phyloP scores from a whole-genome alignment of 1,140 invertebrate species.

The Aphidius gifuensis region DNA sequence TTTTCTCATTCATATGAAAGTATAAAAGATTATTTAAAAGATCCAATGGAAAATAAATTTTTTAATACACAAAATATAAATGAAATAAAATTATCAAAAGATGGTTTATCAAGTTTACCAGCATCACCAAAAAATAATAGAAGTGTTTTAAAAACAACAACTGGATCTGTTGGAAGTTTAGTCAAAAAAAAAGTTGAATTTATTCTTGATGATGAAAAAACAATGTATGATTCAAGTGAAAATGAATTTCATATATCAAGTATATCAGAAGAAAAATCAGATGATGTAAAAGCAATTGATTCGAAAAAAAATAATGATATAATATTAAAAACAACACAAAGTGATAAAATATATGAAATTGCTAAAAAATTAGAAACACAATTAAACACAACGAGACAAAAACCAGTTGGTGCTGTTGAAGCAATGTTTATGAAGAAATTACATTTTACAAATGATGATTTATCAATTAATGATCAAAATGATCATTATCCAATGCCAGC shows the following conservation, averaged over 20 bases:
- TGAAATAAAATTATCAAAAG: too few relatives aligned
- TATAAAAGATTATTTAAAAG: slow-evolving; percentile 37
- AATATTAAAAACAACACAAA: slow-evolving; percentile 40
- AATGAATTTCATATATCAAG: slow-evolving; percentile 57
- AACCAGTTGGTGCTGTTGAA: slow-evolving; percentile 43
- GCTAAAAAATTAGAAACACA: slow-evolving; percentile 42
- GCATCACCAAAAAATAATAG: slow-evolving; percentile 46
- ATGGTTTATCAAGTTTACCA: slow-evolving; percentile 36
- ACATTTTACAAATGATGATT: slow-evolving; percentile 21
- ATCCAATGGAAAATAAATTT: slow-evolving; percentile 25
- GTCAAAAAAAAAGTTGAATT: slow-evolving; percentile 63
- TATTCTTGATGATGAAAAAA: slow-evolving; percentile 52
- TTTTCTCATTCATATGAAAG: slow-evolving; percentile 33
- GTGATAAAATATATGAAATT: slow-evolving; percentile 43
- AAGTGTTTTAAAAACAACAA: slow-evolving; percentile 59
- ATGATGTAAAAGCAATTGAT: slow-evolving; percentile 9
- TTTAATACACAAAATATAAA: slow-evolving; percentile 13
- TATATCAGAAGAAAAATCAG: slow-evolving; percentile 10
- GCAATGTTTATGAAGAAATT: slow-evolving; percentile 42
- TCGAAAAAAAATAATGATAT: slow-evolving; percentile 26
- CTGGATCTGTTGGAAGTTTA: slow-evolving; percentile 50
- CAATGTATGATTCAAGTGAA: slow-evolving; percentile 30
- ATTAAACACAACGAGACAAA: slow-evolving; percentile 37
- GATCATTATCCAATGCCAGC: slow-evolving; percentile 30
- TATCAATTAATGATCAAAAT: not conserved